Conservation (phyloP, 2,797 vertebrate genomes). For the Epinephelus coioides region DNA sequence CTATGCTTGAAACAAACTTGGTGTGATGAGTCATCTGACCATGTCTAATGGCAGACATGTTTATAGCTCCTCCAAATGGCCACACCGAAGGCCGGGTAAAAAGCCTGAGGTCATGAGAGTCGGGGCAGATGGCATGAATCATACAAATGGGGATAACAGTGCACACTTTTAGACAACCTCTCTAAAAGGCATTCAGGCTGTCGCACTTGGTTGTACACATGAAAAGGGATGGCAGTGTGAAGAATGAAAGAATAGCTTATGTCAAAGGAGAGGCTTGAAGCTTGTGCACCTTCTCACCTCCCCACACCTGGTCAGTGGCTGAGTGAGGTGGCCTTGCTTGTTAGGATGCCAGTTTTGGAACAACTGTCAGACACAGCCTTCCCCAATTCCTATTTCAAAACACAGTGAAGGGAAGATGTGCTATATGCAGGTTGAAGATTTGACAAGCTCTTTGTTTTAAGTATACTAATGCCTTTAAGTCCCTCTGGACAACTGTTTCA, state of each 20-base stretch:
- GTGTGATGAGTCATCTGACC: not conserved
- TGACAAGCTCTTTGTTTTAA: not conserved
- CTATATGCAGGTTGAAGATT: not conserved
- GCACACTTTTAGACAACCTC: not conserved
- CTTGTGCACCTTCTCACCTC: not conserved
- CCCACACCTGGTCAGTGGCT: not conserved
- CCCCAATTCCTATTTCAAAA: not conserved
- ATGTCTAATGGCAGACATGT: not conserved
- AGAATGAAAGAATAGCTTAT: not conserved
- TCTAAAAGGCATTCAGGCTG: slow-evolving; percentile 8
- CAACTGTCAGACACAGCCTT: not conserved
- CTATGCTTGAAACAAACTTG: slow-evolving; percentile 15
- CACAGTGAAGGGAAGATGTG: not conserved
- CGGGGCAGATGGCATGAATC: not conserved
- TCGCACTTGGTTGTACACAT: not conserved
- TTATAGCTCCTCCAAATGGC: slow-evolving; percentile 9
- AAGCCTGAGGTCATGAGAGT: slow-evolving; percentile 11
- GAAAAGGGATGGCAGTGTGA: not conserved
- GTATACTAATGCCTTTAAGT: not conserved
- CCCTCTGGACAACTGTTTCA: no score
- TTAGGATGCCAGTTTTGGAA: not conserved
- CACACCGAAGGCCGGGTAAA: not conserved
- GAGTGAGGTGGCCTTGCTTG: not conserved
- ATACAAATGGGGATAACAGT: slow-evolving; percentile 3
- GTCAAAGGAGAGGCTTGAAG: not conserved